A percentile compares a stretch with the other conserved stretches of the same genome.
These are phyloP conservation scores for Alaudala cheleensis DNA, from an alignment of 2,113 vertebrate genomes.

Conservation along the genomic window DNA sequence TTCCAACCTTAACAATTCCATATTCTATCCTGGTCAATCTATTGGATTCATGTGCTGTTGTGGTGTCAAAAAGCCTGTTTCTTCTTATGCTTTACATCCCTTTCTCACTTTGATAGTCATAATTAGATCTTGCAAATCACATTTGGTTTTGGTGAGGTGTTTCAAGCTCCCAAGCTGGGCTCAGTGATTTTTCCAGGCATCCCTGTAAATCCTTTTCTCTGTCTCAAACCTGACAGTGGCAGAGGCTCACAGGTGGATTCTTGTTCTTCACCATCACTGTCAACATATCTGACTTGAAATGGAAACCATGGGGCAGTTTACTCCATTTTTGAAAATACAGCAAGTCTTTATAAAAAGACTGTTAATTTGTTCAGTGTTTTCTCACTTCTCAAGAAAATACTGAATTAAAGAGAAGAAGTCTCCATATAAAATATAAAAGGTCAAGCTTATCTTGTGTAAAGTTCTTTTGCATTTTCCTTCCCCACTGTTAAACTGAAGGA, in stretches of 20 bases:
- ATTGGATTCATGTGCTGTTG: not conserved
- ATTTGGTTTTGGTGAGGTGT: not conserved
- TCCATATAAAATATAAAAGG: not conserved
- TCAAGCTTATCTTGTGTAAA: not conserved
- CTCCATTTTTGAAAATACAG: not conserved
- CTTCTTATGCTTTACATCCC: rapidly evolving
- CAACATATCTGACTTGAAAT: not conserved
- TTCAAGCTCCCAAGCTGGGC: not conserved
- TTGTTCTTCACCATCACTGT: not conserved
- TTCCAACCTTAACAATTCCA: not conserved
- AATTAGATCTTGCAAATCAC: not conserved
- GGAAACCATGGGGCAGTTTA: not conserved
- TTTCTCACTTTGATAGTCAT: not conserved
- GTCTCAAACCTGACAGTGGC: not conserved
- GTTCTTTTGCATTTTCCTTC: not conserved
- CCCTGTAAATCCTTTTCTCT: not conserved
- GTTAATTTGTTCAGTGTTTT: not conserved
- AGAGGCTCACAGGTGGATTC: not conserved
- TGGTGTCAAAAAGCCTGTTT: not conserved
- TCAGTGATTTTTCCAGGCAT: not conserved
- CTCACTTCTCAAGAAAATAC: not conserved
- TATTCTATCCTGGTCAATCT: not conserved
- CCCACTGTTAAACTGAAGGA: not conserved
- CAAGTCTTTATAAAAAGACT: not conserved
- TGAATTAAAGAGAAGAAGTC: not conserved